These are phyloP conservation scores for Sipha flava DNA, from an alignment of 1,140 invertebrate genomes.

Conservation along the genomic window DNA sequence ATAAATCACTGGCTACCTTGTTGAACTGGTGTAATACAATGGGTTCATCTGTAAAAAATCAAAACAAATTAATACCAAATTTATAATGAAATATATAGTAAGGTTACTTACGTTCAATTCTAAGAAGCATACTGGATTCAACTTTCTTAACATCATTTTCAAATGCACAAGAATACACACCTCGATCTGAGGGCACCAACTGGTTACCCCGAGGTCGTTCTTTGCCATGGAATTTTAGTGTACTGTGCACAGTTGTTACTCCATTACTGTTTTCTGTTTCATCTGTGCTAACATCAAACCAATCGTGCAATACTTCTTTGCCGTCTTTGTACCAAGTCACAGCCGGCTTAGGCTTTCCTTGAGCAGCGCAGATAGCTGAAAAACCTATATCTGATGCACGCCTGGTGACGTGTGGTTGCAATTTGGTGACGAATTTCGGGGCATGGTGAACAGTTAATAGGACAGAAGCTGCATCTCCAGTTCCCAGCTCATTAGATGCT, in stretches of 20 bases:
- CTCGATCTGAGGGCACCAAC: constrained; percentile 70
- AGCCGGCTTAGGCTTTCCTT: constrained; percentile 74
- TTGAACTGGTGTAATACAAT: constrained; percentile 74
- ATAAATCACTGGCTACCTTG: constrained; percentile 78
- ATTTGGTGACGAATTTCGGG: constrained; percentile 68
- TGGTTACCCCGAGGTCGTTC: constrained; percentile 64
- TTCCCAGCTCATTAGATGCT: constrained; percentile 78
- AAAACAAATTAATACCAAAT: neutral
- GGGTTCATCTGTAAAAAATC: constrained; percentile 60
- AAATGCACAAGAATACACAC: constrained; percentile 78
- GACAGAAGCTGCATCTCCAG: constrained; percentile 70
- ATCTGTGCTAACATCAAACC: constrained; percentile 71
- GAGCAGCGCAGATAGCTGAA: constrained; percentile 69
- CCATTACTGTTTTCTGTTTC: constrained; percentile 63
- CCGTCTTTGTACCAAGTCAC: constrained; percentile 82
- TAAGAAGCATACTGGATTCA: constrained; percentile 77
- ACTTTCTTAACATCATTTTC: constrained; percentile 80
- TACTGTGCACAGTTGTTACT: constrained; percentile 74
- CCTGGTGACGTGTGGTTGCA: constrained; percentile 72
- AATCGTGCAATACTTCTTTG: constrained; percentile 60
- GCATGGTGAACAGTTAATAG: constrained; percentile 77
- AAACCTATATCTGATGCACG: constrained; percentile 73
- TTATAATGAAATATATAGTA: neutral
- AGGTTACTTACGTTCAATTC: constrained; percentile 70
- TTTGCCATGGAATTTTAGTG: constrained; percentile 67